A percentile compares a stretch with the other conserved stretches of the same genome.
These are phyloP conservation scores for Poeciliopsis paucimaculata DNA, from an alignment of 2,797 vertebrate genomes.

Conservation along the genomic window DNA sequence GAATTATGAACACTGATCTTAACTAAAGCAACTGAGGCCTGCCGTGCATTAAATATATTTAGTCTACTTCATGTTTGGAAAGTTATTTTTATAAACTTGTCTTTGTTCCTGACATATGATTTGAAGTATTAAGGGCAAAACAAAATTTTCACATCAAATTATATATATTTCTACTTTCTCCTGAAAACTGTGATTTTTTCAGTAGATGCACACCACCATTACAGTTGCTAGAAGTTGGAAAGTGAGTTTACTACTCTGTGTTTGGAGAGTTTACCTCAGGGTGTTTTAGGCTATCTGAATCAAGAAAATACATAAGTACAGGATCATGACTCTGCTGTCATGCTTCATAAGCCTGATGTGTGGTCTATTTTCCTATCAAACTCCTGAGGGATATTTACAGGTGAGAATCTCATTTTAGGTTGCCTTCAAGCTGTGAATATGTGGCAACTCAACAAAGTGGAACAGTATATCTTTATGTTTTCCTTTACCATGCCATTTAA, in stretches of 20 bases:
- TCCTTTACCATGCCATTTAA: constrained; percentile 3
- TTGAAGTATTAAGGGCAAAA: neutral
- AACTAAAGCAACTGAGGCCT: neutral
- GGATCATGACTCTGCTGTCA: constrained; percentile 44
- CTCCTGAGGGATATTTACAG: constrained; percentile 44
- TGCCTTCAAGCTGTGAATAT: constrained; percentile 47
- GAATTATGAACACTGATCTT: neutral
- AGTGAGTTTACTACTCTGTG: constrained; percentile 14
- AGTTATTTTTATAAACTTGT: neutral
- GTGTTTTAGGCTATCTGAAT: constrained; percentile 44
- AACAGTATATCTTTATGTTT: constrained; percentile 29
- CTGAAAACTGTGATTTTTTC: neutral
- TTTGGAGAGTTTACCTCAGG: constrained; percentile 30
- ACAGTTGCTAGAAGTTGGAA: constrained; percentile 1
- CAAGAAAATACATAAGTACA: constrained; percentile 55
- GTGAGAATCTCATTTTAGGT: constrained; percentile 54
- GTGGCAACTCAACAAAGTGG: constrained; percentile 12
- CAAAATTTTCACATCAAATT: neutral
- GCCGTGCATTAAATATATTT: neutral
- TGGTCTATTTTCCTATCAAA: constrained; percentile 49
- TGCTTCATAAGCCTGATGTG: constrained; percentile 45
- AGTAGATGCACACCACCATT: neutral
- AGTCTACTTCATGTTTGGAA: neutral
- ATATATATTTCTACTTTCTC: neutral
- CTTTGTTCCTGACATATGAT: neutral